Conservation (phyloP, 1,140 invertebrate species). For the Phocides pigmalion region DNA sequence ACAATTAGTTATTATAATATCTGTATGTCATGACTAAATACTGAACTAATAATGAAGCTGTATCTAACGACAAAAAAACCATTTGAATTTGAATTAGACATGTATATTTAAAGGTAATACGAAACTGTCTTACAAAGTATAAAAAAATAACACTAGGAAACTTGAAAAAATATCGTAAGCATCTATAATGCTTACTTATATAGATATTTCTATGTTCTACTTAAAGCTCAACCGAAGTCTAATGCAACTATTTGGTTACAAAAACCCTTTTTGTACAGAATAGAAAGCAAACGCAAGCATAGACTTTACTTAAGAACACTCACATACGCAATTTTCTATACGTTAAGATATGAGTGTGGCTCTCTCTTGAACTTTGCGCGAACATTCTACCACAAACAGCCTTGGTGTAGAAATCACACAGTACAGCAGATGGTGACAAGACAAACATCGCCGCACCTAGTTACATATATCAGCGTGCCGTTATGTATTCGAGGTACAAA, state of each 20-base stretch:
- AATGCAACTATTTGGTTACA: background rate
- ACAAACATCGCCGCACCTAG: background rate
- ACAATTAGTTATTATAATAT: no score
- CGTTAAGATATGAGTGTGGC: background rate
- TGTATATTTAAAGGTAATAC: no score
- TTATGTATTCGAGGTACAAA: background rate
- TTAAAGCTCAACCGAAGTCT: background rate
- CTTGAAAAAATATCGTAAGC: no score
- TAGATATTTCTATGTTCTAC: no score
- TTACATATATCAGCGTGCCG: background rate
- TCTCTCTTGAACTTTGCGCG: background rate
- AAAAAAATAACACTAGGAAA: no score
- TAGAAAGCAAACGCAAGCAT: background rate
- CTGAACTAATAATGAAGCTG: no score
- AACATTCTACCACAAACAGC: conserved; percentile 1
- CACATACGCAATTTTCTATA: background rate
- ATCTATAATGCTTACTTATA: no score
- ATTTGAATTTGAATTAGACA: no score
- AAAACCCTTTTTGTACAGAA: background rate
- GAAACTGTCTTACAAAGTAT: no score
- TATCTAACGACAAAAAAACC: no score
- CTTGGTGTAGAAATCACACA: background rate
- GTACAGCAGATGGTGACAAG: background rate
- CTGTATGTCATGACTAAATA: no score
- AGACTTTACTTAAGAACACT: background rate